phyloP scores from a whole-genome alignment of 2,888 invertebrate genomes.

The Melinaea marsaeus region DNA sequence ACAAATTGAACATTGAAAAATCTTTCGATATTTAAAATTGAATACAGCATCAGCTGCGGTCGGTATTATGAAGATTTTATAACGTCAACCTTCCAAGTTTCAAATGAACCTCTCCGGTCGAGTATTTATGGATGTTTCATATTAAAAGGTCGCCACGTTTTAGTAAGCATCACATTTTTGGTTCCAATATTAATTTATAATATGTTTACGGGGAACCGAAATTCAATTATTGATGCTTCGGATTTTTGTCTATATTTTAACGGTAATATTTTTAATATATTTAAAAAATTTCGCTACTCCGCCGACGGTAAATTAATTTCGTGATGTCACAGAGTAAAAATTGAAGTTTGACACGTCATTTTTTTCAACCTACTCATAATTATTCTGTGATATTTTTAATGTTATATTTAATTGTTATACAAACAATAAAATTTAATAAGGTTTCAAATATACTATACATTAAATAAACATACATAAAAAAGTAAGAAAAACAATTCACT shows the following conservation, averaged over 20 bases:
- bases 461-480: no score
- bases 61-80: constrained; percentile 66
- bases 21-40: constrained; percentile 74
- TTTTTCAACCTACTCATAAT: no score
- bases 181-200: background rate
- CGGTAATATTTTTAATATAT: background rate
- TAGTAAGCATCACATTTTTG: background rate
- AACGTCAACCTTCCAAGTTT: constrained; percentile 38
- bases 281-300: background rate
- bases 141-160: constrained; percentile 2
- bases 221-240: background rate
- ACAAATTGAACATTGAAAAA: constrained; percentile 56
- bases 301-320: background rate
- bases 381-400: no score
- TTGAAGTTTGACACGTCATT: no score
- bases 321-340: no score
- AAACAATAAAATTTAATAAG: no score
- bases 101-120: constrained; percentile 30
- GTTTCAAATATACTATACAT: no score
- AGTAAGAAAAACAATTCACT: no score
- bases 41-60: constrained; percentile 69
- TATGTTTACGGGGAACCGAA: background rate
- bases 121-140: constrained; percentile 25
- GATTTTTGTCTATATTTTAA: background rate
- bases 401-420: no score